Percentiles rank a stretch among this genome's conserved stretches.
These are phyloP conservation scores for Achroia grisella DNA, from an alignment of 1,140 invertebrate genomes.

Conservation along the genomic window DNA sequence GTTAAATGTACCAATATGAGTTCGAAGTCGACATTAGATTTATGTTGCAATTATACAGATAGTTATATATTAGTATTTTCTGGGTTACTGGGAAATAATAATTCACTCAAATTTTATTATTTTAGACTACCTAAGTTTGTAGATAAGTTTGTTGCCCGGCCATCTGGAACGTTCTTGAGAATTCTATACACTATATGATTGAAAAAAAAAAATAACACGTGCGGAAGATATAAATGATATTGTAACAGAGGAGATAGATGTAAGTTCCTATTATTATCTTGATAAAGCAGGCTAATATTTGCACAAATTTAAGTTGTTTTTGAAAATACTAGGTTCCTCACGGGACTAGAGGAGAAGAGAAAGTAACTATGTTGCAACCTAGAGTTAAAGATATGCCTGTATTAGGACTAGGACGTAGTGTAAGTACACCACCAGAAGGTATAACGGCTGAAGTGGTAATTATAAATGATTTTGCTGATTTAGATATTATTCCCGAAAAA, in stretches of 20 bases:
- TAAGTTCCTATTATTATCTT: conserved; percentile 14
- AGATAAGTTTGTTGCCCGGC: conserved; percentile 82
- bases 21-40: no score
- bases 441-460: conserved; percentile 82
- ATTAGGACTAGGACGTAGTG: conserved; percentile 78
- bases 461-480: conserved; percentile 79
- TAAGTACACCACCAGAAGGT: conserved; percentile 78
- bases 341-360: conserved; percentile 78
- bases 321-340: conserved; percentile 51
- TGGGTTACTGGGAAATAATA: no score
- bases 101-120: neutral
- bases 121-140: conserved; percentile 79
- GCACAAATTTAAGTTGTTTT: neutral
- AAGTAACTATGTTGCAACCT: conserved; percentile 76
- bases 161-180: conserved; percentile 81
- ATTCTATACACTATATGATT: conserved; percentile 83
- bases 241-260: conserved; percentile 51
- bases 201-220: conserved; percentile 55
- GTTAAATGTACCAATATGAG: no score
- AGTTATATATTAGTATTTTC: no score
- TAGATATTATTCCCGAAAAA: conserved; percentile 68
- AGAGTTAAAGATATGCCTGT: conserved; percentile 75
- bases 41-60: no score
- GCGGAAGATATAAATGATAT: conserved; percentile 38
- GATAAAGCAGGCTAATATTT: neutral